These are phyloP conservation scores for Acrocephalus arundinaceus DNA, from an alignment of 2,113 vertebrate genomes.

Conservation along the genomic window DNA sequence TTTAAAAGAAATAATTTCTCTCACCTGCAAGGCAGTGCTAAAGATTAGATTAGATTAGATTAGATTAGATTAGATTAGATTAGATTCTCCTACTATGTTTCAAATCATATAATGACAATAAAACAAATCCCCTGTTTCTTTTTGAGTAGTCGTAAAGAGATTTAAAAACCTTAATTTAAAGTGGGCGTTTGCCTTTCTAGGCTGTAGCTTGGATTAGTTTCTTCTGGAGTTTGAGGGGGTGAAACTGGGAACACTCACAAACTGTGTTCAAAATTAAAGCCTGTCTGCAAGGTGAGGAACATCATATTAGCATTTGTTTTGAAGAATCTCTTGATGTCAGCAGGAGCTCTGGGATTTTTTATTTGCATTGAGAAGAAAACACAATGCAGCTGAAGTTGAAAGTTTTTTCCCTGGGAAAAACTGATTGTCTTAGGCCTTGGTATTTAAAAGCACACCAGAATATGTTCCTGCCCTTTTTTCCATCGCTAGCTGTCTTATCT, in stretches of 20 bases:
- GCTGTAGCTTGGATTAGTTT: neutral
- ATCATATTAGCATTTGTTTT: neutral
- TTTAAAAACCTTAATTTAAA: conserved; percentile 8
- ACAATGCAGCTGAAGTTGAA: neutral
- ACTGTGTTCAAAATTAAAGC: neutral
- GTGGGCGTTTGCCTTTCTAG: neutral
- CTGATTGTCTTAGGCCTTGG: neutral
- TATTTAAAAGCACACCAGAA: neutral
- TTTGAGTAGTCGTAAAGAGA: neutral
- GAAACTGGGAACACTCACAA: neutral
- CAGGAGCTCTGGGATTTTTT: neutral
- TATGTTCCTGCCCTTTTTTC: neutral
- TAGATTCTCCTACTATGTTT: neutral
- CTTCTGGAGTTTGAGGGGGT: neutral
- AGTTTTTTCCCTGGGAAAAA: neutral
- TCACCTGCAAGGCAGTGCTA: too few species aligned
- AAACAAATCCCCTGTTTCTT: neutral
- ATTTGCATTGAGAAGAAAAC: neutral
- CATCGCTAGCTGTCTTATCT: neutral
- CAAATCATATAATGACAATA: neutral
- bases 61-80: neutral
- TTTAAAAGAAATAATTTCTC: neutral
- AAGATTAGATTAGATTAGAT: too few species aligned
- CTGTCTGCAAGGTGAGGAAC: neutral
- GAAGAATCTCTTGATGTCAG: neutral